Evolutionary conservation across 23 tunicate genomes (phyloP).

Genomic region (Botrylloides violaceus): DNA sequence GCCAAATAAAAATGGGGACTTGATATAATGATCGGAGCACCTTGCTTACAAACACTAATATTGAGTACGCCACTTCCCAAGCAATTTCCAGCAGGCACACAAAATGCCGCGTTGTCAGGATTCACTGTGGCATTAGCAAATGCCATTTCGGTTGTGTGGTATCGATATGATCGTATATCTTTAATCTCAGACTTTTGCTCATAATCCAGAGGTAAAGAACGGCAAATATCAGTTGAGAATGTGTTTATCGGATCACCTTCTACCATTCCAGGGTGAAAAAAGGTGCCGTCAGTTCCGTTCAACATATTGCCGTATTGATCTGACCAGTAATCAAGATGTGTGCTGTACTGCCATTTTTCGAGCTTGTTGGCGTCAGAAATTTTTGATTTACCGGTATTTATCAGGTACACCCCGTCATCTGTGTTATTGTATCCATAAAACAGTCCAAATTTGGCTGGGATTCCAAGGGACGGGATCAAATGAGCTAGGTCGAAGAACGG

Average conservation of each 20-base stretch:
- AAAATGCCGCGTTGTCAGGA: constrained; percentile 72
- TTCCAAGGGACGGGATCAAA: background rate
- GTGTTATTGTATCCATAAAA: constrained; percentile 76
- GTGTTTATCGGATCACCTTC: constrained; percentile 35
- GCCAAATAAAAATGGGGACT: constrained; percentile 84
- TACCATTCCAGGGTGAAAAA: constrained; percentile 50
- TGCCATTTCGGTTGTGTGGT: constrained; percentile 41
- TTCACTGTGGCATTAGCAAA: constrained; percentile 58
- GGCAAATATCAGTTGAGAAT: constrained; percentile 73
- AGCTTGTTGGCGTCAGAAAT: constrained; percentile 40
- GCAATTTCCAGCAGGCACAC: constrained; percentile 63
- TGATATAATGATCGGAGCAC: constrained; percentile 70
- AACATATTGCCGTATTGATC: constrained; percentile 61
- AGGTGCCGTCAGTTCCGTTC: constrained; percentile 83
- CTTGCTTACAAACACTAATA: constrained; percentile 77
- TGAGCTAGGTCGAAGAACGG: constrained; percentile 29
- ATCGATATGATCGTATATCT: constrained; percentile 17
- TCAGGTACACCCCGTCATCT: constrained; percentile 80
- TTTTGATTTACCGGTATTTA: constrained; percentile 48
- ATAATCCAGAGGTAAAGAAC: constrained; percentile 17
- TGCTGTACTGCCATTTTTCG: constrained; percentile 53
- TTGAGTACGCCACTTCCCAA: constrained; percentile 65
- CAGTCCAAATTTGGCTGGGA: constrained; percentile 58
- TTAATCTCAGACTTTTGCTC: background rate
- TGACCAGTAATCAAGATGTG: constrained; percentile 39